Evolutionary conservation across 2,888 invertebrate genomes (phyloP).

Genomic region (Druceiella hillmani): DNA sequence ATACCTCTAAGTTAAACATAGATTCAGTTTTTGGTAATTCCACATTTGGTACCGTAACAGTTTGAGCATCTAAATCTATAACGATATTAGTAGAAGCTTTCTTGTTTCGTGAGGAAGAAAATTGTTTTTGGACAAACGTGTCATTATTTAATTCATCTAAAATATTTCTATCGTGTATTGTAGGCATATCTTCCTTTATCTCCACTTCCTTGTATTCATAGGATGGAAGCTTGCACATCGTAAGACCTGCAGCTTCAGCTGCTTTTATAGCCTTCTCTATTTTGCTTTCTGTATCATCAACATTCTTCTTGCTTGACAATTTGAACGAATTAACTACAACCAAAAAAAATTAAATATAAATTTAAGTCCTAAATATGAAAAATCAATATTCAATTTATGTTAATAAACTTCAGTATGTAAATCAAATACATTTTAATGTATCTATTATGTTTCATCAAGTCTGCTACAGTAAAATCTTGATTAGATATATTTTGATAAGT

Average conservation of each 20-base stretch:
- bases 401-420: constrained; percentile 1
- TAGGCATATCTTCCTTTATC: constrained; percentile 47
- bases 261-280: constrained; percentile 47
- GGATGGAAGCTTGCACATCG: constrained; percentile 48
- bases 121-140: constrained; percentile 57
- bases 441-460: too few species aligned
- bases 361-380: background rate
- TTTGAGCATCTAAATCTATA: constrained; percentile 67
- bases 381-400: background rate
- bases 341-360: background rate
- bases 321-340: constrained; percentile 31
- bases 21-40: constrained; percentile 53
- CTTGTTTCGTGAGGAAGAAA: constrained; percentile 54
- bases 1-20: constrained; percentile 63
- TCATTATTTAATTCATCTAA: constrained; percentile 69
- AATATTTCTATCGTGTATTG: constrained; percentile 51
- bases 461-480: too few species aligned
- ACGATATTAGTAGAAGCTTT: constrained; percentile 64
- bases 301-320: constrained; percentile 29
- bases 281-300: constrained; percentile 44
- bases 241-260: constrained; percentile 46
- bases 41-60: constrained; percentile 59
- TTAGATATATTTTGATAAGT: too few species aligned
- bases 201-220: constrained; percentile 46
- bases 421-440: too few species aligned